Evolutionary conservation across 2,888 invertebrate species (phyloP).

Genomic region (Myopa tessellatipennis): DNA sequence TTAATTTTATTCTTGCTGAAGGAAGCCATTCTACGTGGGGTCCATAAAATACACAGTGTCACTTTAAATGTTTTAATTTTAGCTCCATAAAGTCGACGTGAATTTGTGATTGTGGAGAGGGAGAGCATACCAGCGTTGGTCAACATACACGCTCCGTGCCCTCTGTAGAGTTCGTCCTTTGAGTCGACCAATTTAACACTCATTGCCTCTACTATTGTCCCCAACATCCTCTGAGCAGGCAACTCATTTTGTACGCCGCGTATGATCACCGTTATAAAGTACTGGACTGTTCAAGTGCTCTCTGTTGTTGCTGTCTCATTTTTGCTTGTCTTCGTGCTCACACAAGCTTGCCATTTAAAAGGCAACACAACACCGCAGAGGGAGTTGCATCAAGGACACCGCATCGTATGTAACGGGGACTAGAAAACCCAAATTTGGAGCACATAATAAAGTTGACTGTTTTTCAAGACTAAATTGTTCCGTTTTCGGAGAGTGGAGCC

Average conservation of each 20-base stretch:
- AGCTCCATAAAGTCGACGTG: too few species aligned
- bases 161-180: neutral
- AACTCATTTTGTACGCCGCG: constrained; percentile 33
- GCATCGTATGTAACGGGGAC: constrained; percentile 24
- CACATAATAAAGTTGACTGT: constrained; percentile 57
- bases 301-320: neutral
- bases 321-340: constrained; percentile 21
- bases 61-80: too few species aligned
- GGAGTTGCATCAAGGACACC: constrained; percentile 22
- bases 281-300: constrained; percentile 21
- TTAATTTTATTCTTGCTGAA: too few species aligned
- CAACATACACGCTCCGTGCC: too few species aligned
- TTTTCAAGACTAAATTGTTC: constrained; percentile 53
- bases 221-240: constrained; percentile 14
- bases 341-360: neutral
- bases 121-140: too few species aligned
- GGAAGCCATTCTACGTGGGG: too few species aligned
- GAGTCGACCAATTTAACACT: constrained; percentile 1
- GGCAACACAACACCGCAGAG: neutral
- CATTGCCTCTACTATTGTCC: neutral
- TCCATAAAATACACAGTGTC: too few species aligned
- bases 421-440: constrained; percentile 38
- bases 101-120: too few species aligned
- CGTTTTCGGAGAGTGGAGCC: constrained; percentile 1
- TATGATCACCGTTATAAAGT: neutral